Base-by-base conservation (phyloP, 2,797 vertebrate genomes). In the Rhinoraja longicauda region DNA sequence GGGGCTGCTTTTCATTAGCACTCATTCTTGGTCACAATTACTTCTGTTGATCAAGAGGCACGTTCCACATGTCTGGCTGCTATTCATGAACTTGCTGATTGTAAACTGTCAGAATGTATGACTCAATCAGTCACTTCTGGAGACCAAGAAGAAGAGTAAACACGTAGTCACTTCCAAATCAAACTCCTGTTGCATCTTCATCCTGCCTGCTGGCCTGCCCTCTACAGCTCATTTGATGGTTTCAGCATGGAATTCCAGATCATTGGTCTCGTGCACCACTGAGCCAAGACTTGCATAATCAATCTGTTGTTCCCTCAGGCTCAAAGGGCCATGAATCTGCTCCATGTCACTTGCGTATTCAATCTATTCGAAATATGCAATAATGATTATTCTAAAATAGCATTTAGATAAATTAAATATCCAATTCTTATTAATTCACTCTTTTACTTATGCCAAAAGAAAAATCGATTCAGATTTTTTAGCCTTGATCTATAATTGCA, bases 211-310 rank as follows among this genome's bases (percentile, higher is more conserved):
- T 62, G 26, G 26, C 32, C 82, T 62, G 82, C 57, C 57, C 82
- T 86, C 82, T 62, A 62, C 82, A 62, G 57, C 6, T n/a, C 57
- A 86, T 29, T 86, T 62, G 53, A n/a, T 29, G 59, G 59, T 86
- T 86, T 86, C 82, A 86, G 86, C 59, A n/a, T 62, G 82, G 17
- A 57, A 62, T 32, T 86, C 82, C 57, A 62, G 57, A n/a, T 62
- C 82, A 62, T 32, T 24, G 53, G 29, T 62, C 82, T 62, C 82
- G n/a, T 67, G 17, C 64, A 67, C 4, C 9, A 17, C 64, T 67
- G 17, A 67, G 9, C 2, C 9, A 67, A 0, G 64, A 10, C 9
- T 67, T 67, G 64, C 64, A 67, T 17, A 67, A 67, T 57, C 45
- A 24, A 57, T 26, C 10, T 36, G 10, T 24, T 81, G 24, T 21